Percentiles rank a stretch among this genome's conserved stretches.
Conservation (phyloP, 2,113 vertebrate species). For the Anser brachyrhynchus region DNA sequence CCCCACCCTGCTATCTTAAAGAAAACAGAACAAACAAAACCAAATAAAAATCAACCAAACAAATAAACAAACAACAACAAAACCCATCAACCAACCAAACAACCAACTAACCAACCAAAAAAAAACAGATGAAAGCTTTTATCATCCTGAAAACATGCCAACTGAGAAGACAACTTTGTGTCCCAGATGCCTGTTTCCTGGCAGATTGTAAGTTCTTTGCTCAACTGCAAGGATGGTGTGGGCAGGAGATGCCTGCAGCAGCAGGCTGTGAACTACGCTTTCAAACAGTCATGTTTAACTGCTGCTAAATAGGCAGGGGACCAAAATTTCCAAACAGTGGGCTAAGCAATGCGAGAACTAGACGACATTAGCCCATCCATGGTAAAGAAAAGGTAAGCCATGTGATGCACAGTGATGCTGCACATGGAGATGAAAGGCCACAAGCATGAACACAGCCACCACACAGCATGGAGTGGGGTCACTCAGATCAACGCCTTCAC, state of each 20-base stretch:
- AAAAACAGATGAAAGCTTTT: slow-evolving; percentile 15
- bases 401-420: neutral
- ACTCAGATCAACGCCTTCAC: neutral
- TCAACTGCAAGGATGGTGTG: slow-evolving; percentile 16
- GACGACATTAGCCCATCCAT: fast-evolving
- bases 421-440: neutral
- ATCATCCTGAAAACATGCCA: slow-evolving; percentile 55
- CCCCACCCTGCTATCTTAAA: slow-evolving; percentile 17
- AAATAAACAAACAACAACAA: neutral
- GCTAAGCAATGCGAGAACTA: neutral
- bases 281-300: slow-evolving; percentile 11
- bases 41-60: neutral
- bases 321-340: neutral
- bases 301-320: neutral
- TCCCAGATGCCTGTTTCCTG: slow-evolving; percentile 59
- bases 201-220: slow-evolving; percentile 50
- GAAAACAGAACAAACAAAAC: neutral
- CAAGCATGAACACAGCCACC: neutral
- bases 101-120: neutral
- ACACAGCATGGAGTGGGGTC: neutral
- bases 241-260: slow-evolving; percentile 46
- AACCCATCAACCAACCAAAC: neutral
- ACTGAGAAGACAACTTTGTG: slow-evolving; percentile 31
- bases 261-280: slow-evolving; percentile 17
- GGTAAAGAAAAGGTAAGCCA: neutral